Evolutionary conservation across 1,140 invertebrate genomes (phyloP), one percentile per base, ranked within the genome.

Genomic region (Drosophila guanche): DNA sequence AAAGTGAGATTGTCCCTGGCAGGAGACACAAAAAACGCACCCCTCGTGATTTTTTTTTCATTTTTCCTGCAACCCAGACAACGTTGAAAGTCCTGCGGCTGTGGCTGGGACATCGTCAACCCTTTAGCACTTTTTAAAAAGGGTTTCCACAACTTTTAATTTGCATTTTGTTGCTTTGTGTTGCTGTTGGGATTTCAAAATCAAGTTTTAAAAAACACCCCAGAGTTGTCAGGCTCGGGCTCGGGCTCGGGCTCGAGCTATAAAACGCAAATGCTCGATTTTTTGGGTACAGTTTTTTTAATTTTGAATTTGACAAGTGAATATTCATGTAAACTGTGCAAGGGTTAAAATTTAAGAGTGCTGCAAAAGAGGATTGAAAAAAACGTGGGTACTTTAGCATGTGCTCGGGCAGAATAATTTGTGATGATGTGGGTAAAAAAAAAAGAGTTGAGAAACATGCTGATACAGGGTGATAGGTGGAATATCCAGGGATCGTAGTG

Each of bases 351-450:
- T 37, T 57, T 51, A 58, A 37, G 42, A 54, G 70, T 25, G 43
- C 45, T 16, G 51, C 16, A 27, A 42, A 62, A 71, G 56, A 63
- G 55, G 68, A 47, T 52, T 33, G 47, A 61, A 83, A 79, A 84
- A 86, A 90, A 90, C 88, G 79, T 90, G 88, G 86, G 88, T 90
- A 80, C 81, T 90, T 57, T 53, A 78, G 79, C 81, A 90, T 90
- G 88, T 90, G 89, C 83, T 89, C 77, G 68, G 54, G 79, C 74
- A 88, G 83, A 90, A 88, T 78, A 90, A 80, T 79, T 90, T 78
- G 63, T 75, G 59, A 66, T 67, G 62, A 65, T 89, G 78, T 80
- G 79, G 23, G 43, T 55, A 71, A 56, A 66, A 77, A 67, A 63
- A 75, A 69, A 63, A 67, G 68, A 67, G 69, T 76, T 61, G 48